Evolutionary conservation across 1,140 invertebrate genomes (phyloP).

Genomic region (Drosophila miranda): DNA sequence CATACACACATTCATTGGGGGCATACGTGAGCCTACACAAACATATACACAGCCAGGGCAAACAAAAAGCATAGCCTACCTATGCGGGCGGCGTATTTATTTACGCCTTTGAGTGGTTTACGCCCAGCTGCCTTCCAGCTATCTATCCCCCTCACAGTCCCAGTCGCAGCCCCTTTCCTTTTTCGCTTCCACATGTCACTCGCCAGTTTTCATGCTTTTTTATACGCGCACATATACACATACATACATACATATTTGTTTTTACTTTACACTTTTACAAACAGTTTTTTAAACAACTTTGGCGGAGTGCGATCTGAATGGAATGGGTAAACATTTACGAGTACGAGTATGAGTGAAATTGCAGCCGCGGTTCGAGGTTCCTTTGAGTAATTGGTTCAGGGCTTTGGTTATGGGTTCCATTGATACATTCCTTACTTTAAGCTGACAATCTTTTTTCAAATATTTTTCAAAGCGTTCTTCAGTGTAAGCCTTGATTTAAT

Average conservation of each 20-base stretch:
- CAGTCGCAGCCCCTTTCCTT: neutral
- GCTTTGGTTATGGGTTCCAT: neutral
- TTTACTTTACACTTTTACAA: slow-evolving; percentile 54
- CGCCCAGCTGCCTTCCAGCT: slow-evolving; percentile 25
- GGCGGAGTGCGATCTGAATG: slow-evolving; percentile 21
- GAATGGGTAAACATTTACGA: slow-evolving; percentile 37
- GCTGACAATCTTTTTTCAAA: too few relatives aligned
- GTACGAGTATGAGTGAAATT: slow-evolving; percentile 41
- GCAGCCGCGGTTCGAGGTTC: slow-evolving; percentile 3
- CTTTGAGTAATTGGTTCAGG: neutral
- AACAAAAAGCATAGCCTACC: slow-evolving; percentile 68
- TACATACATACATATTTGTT: slow-evolving; percentile 19
- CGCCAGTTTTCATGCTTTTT: slow-evolving; percentile 45
- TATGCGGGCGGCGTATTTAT: slow-evolving; percentile 71
- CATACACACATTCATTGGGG: slow-evolving; percentile 7
- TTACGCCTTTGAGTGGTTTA: slow-evolving; percentile 73
- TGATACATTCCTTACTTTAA: too few relatives aligned
- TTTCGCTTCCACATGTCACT: slow-evolving; percentile 25
- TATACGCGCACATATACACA: slow-evolving; percentile 24
- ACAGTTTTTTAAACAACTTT: slow-evolving; percentile 45
- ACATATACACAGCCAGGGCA: slow-evolving; percentile 64
- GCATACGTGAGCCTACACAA: slow-evolving; percentile 63
- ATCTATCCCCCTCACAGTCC: neutral
- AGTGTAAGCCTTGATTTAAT: too few relatives aligned
- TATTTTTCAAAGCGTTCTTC: too few relatives aligned